Base-by-base conservation (phyloP, 1,140 invertebrate species). In the Drosophila cardini region DNA sequence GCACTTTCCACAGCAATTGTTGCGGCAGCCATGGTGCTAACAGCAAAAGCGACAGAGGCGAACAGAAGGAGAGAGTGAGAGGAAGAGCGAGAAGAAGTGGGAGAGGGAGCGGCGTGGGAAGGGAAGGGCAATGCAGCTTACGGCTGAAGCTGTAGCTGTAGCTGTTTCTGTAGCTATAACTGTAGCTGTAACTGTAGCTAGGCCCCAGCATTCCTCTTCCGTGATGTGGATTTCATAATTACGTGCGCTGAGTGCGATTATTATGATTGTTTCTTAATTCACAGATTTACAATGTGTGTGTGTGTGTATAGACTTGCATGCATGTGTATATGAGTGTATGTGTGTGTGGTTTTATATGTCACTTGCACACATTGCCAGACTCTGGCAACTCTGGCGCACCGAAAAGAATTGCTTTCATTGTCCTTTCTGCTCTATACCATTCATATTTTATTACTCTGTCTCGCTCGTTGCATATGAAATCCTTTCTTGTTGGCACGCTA, bases 181-280 rank as follows among this genome's bases (percentile, higher is more conserved):
- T 50, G 58, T 34, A 53, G n/a, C 53, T 21, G 18, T 36, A 30
- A 42, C 57, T 42, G 46, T 8, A 32, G 62, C 64, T 67, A 72
- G 70, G 70, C 70, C 53, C 63, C 26, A 45, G 21, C 70, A 43
- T 72, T 53, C 46, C 70, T 68, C 62, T 34, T 63, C 61, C 50
- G 52, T 53, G 53, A 68, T 72, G 62, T 73, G 74, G 60, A 80
- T 80, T 76, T 68, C 64, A 77, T 80, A 80, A 77, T 80, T 80
- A 80, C 77, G 77, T 76, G 63, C 73, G 75, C 64, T 77, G 77
- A 77, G 73, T 77, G 61, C 75, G 75, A 80, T 76, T 77, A 73
- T 73, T 68, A 76, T 74, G 70, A 80, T 80, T 80, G 77, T 80
- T 80, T 80, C 77, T 80, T 80, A 80, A 80, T 80, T 80, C 74